Evolutionary conservation across 2,113 vertebrate species (phyloP).

Genomic region (Anolis carolinensis): DNA sequence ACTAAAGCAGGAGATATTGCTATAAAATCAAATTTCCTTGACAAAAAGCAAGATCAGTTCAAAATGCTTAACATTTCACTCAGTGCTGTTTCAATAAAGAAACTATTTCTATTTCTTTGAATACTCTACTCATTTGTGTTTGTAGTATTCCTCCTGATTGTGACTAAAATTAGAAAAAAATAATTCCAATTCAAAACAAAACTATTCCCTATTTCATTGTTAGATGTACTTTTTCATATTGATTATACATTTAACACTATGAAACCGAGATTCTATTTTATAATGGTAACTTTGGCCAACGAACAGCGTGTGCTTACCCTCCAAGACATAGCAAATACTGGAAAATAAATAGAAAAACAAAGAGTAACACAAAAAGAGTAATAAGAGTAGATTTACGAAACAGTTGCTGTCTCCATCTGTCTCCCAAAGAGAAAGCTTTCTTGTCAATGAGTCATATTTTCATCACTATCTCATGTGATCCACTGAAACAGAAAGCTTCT

Average conservation of each 20-base stretch:
- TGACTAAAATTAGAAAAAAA: background rate
- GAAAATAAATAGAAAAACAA: conserved; percentile 27
- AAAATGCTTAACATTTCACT: background rate
- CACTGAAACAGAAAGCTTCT: conserved; percentile 49
- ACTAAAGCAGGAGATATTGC: background rate
- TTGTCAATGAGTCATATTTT: conserved; percentile 49
- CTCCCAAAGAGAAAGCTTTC: conserved; percentile 48
- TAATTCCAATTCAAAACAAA: conserved; percentile 1
- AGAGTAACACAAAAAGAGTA: conserved; percentile 31
- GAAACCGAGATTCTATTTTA: conserved; percentile 28
- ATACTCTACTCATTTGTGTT: background rate
- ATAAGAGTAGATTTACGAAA: conserved; percentile 55
- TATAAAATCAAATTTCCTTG: background rate
- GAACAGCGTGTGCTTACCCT: conserved; percentile 9
- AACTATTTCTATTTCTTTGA: background rate
- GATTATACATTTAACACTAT: conserved; percentile 11
- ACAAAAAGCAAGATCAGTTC: background rate
- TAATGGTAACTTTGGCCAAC: conserved; percentile 12
- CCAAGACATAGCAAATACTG: conserved; percentile 5
- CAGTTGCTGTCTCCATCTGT: conserved; percentile 64
- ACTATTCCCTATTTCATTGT: background rate
- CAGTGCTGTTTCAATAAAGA: background rate
- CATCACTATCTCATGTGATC: conserved; percentile 50
- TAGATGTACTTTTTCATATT: background rate
- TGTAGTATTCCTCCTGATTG: background rate